Evolutionary conservation across 2,113 vertebrate species (phyloP).

Genomic region (Vombatus ursinus): DNA sequence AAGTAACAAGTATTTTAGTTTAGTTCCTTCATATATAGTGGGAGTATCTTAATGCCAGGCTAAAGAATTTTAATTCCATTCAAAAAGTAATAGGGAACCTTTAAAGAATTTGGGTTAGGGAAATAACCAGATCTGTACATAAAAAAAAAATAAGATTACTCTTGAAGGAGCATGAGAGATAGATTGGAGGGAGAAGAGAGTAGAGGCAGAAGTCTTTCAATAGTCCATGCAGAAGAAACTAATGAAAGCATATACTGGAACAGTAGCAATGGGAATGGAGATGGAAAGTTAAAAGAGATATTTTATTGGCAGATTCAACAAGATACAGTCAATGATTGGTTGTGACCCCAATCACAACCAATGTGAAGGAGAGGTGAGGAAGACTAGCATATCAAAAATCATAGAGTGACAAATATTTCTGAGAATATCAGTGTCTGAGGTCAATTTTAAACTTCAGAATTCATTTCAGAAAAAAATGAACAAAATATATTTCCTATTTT

Average conservation of each 20-base stretch:
- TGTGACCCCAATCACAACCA: background rate
- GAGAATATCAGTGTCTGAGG: background rate
- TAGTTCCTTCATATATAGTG: background rate
- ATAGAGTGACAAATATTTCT: background rate
- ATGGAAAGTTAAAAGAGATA: background rate
- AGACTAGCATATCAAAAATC: background rate
- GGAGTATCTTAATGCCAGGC: background rate
- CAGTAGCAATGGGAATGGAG: background rate
- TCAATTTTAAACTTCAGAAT: background rate
- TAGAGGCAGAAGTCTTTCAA: background rate
- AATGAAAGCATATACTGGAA: background rate
- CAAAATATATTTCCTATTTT: too few relatives aligned
- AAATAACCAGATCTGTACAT: background rate
- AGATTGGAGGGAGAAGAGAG: background rate
- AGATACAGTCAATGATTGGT: background rate
- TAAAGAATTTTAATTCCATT: background rate
- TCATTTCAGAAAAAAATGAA: background rate
- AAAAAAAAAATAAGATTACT: too few relatives aligned
- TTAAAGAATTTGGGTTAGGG: background rate
- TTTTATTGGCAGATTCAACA: background rate
- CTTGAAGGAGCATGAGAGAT: background rate
- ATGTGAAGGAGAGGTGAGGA: background rate
- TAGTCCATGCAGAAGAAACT: background rate
- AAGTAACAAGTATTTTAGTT: background rate
- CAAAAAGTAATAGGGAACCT: background rate